phyloP scores from a whole-genome alignment of 2,797 vertebrate genomes.

The Hephaestus fuliginosus region DNA sequence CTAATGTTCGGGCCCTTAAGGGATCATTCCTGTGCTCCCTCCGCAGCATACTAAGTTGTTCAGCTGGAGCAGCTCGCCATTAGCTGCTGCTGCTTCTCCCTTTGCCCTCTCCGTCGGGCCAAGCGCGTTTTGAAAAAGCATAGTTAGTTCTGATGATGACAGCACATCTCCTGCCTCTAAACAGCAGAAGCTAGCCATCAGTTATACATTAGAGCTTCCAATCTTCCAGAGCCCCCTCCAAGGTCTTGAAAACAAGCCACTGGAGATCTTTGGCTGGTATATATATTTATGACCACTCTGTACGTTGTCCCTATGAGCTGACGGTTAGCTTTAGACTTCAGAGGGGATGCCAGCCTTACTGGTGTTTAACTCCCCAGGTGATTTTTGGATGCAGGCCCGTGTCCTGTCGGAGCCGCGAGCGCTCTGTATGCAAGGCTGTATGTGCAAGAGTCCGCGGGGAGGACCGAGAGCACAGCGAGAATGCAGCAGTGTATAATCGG shows the following conservation, averaged over 20 bases:
- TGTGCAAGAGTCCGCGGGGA: slow-evolving; percentile 65
- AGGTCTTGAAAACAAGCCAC: slow-evolving; percentile 8
- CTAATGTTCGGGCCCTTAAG: slow-evolving; percentile 77
- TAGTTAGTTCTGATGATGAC: slow-evolving; percentile 51
- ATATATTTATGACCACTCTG: not conserved
- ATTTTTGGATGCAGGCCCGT: slow-evolving; percentile 64
- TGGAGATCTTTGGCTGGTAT: not conserved
- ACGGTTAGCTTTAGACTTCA: slow-evolving; percentile 19
- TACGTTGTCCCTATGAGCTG: slow-evolving; percentile 25
- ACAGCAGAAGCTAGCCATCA: slow-evolving; percentile 23
- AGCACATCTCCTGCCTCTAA: slow-evolving; percentile 5
- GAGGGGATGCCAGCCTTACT: slow-evolving; percentile 2
- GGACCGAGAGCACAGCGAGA: slow-evolving; percentile 76
- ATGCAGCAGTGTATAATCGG: slow-evolving; percentile 83
- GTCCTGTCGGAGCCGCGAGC: slow-evolving; percentile 53
- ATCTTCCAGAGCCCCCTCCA: not conserved
- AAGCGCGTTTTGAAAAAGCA: slow-evolving; percentile 31
- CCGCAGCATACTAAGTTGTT: slow-evolving; percentile 68
- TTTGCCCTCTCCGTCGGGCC: slow-evolving; percentile 28
- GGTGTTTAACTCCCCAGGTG: slow-evolving; percentile 41
- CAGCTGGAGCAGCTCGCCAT: slow-evolving; percentile 55
- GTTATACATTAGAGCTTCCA: slow-evolving; percentile 17
- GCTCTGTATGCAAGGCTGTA: slow-evolving; percentile 69
- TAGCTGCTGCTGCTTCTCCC: slow-evolving; percentile 41
- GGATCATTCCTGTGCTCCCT: slow-evolving; percentile 63